Evolutionary conservation across 2,888 invertebrate species (phyloP).

Genomic region (Drosophila barbarae): DNA sequence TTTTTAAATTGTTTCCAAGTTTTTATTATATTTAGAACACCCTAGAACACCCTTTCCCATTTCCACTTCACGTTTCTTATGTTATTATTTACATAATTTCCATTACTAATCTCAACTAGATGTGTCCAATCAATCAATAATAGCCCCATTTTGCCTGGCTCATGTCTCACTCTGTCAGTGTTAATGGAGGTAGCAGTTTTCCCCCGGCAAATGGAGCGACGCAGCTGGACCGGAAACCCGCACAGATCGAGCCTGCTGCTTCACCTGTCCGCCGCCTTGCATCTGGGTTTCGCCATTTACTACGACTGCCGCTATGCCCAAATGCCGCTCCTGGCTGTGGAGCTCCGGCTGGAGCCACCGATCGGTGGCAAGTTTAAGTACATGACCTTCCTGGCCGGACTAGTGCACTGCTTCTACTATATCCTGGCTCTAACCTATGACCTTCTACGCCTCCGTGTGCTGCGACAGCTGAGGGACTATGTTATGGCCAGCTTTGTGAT

Average conservation of each 20-base stretch:
- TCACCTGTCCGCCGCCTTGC: constrained; percentile 35
- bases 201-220: constrained; percentile 31
- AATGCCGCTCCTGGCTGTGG: constrained; percentile 41
- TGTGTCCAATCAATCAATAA: background rate
- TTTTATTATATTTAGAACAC: background rate
- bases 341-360: constrained; percentile 30
- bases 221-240: background rate
- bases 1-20: background rate
- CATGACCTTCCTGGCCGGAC: constrained; percentile 45
- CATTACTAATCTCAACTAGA: background rate
- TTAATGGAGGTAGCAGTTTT: background rate
- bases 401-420: constrained; percentile 47
- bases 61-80: background rate
- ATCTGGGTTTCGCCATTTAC: constrained; percentile 46
- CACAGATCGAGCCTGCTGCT: constrained; percentile 25
- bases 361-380: constrained; percentile 61
- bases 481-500: constrained; percentile 41
- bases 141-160: background rate
- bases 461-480: constrained; percentile 37
- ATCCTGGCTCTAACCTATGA: constrained; percentile 43
- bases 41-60: accelerated
- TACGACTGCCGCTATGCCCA: constrained; percentile 33
- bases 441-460: background rate
- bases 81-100: no score
- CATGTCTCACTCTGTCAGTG: background rate